Percentiles rank a stretch among this genome's conserved stretches.
These are phyloP conservation scores for Drosophila pruinosa DNA, from an alignment of 1,140 invertebrate species.

Conservation along the genomic window DNA sequence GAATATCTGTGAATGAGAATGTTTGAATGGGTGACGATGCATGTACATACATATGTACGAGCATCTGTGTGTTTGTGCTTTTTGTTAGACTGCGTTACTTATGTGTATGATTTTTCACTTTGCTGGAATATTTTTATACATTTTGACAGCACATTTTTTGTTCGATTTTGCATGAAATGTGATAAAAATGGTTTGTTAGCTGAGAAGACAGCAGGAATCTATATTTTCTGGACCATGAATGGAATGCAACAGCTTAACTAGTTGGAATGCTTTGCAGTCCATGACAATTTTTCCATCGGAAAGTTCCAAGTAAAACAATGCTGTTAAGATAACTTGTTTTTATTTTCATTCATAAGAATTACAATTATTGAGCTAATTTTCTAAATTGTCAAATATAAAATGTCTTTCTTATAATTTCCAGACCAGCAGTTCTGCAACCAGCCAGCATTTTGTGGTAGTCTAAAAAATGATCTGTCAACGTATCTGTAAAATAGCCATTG, in stretches of 20 bases:
- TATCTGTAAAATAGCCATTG: conserved; percentile 21
- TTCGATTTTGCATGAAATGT: conserved; percentile 48
- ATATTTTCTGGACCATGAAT: conserved; percentile 5
- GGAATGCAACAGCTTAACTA: conserved; percentile 18
- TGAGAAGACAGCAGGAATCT: conserved; percentile 18
- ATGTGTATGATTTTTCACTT: conserved; percentile 73
- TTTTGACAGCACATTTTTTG: conserved; percentile 73
- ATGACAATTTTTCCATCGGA: too few relatives aligned
- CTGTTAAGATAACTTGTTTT: too few relatives aligned
- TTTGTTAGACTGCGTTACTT: conserved; percentile 36
- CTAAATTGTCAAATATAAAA: background rate
- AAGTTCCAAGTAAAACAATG: too few relatives aligned
- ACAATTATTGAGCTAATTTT: too few relatives aligned
- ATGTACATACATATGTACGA: background rate
- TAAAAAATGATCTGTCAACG: conserved; percentile 52
- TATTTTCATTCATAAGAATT: too few relatives aligned
- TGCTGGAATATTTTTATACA: conserved; percentile 67
- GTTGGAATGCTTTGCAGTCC: background rate
- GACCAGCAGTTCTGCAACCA: background rate
- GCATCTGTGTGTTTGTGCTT: background rate
- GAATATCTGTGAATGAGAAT: background rate
- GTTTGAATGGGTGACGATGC: conserved; percentile 23
- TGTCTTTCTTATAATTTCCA: background rate
- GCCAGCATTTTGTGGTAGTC: background rate
- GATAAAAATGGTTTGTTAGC: conserved; percentile 59